phyloP scores from a whole-genome alignment of 2,797 vertebrate species.

The Periophthalmus magnuspinnatus region DNA sequence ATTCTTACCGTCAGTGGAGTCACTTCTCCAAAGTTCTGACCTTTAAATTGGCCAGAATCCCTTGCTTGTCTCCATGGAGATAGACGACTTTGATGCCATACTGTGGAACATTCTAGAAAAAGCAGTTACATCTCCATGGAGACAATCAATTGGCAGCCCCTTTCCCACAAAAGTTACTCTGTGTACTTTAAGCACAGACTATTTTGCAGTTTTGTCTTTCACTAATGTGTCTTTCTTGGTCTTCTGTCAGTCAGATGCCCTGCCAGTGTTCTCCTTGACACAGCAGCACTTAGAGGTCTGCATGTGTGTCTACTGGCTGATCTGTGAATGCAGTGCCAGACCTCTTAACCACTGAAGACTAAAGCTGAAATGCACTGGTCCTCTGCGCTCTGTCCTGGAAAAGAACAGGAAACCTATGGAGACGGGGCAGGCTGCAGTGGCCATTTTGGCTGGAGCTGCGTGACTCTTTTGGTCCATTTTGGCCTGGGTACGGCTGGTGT shows the following conservation, averaged over 20 bases:
- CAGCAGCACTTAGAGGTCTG: conserved; percentile 35
- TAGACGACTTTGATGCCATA: too few species aligned
- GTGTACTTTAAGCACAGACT: not conserved
- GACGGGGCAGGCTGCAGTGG: conserved; percentile 40
- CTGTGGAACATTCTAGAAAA: too few species aligned
- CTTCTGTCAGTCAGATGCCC: conserved; percentile 50
- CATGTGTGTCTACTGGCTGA: conserved; percentile 26
- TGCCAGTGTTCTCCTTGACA: conserved; percentile 46
- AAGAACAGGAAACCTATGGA: conserved; percentile 49
- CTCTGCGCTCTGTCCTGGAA: conserved; percentile 51
- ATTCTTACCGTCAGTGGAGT: too few species aligned
- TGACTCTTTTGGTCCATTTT: conserved; percentile 71
- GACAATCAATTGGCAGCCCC: too few species aligned
- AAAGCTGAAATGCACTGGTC: conserved; percentile 6
- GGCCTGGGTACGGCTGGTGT: conserved; percentile 64
- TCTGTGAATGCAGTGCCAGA: conserved; percentile 32
- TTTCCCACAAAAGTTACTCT: conserved; percentile 4
- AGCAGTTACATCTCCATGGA: too few species aligned
- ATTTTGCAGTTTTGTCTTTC: not conserved
- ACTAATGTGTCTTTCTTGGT: conserved; percentile 27
- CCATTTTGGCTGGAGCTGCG: conserved; percentile 43
- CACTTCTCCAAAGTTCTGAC: too few species aligned
- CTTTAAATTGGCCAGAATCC: too few species aligned
- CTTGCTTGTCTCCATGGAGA: too few species aligned
- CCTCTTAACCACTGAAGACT: conserved; percentile 34